phyloP scores from a whole-genome alignment of 1,140 invertebrate genomes.

The Chionoecetes opilio region DNA sequence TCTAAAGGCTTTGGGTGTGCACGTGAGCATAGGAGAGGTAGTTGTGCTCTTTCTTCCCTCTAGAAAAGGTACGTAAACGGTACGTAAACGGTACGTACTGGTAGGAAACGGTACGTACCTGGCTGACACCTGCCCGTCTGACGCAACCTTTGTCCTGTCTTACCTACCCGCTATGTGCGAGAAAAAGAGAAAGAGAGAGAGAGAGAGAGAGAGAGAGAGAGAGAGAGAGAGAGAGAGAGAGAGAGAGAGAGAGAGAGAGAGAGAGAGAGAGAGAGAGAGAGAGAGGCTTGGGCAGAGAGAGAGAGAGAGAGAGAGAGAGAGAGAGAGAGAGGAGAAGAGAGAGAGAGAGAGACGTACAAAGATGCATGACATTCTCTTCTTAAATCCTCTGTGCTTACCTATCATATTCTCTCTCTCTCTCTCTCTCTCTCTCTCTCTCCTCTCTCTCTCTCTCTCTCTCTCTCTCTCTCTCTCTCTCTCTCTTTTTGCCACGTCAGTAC shows the following conservation, averaged over 20 bases:
- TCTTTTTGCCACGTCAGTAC: no score
- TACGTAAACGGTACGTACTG: no score
- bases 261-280: slow-evolving; percentile 8
- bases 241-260: not conserved
- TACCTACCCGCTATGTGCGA: no score
- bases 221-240: slow-evolving; percentile 8
- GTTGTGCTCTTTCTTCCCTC: no score
- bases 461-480: no score
- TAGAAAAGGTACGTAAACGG: no score
- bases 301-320: slow-evolving; percentile 8
- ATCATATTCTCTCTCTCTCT: no score
- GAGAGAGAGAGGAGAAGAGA: not conserved
- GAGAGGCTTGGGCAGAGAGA: not conserved
- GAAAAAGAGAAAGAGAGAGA: not conserved
- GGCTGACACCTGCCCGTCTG: not conserved
- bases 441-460: no score
- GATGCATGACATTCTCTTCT: not conserved
- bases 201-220: slow-evolving; percentile 27
- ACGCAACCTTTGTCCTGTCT: slow-evolving; percentile 24
- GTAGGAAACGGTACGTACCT: no score
- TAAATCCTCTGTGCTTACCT: not conserved
- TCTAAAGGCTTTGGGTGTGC: no score
- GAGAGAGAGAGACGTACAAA: not conserved
- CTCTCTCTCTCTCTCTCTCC: no score
- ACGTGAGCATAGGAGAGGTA: no score